These are phyloP conservation scores for Parazoanthus swiftii DNA, from an alignment of 92 coral and sea anemone genomes.

Conservation along the genomic window DNA sequence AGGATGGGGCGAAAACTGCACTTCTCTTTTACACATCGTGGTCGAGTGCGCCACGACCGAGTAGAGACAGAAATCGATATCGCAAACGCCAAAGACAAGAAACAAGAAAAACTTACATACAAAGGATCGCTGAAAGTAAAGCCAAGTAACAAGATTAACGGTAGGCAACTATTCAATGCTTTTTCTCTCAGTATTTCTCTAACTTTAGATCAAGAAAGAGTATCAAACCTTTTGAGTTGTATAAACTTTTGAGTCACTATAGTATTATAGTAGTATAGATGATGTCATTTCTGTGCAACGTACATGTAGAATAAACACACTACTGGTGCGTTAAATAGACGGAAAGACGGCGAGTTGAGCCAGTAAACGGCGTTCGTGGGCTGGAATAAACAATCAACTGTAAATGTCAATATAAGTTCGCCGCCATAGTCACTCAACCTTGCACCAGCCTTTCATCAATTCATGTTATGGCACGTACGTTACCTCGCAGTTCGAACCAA, in stretches of 20 bases:
- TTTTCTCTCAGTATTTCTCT: not conserved
- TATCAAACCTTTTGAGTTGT: not conserved
- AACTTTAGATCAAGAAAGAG: not conserved
- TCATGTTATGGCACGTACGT: not conserved
- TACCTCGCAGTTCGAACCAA: not conserved
- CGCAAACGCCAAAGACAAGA: conserved; percentile 6
- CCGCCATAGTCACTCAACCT: not conserved
- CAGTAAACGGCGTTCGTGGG: not conserved
- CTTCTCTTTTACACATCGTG: conserved; percentile 31
- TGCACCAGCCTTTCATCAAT: too few species aligned
- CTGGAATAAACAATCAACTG: not conserved
- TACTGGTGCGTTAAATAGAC: not conserved
- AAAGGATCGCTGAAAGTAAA: conserved; percentile 30
- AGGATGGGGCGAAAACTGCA: conserved; percentile 29
- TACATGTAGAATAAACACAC: too few species aligned
- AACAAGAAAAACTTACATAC: conserved; percentile 26
- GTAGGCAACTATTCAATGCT: not conserved
- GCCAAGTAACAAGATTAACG: conserved; percentile 9
- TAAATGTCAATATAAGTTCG: not conserved
- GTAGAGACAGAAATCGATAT: conserved; percentile 18
- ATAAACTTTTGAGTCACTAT: not conserved
- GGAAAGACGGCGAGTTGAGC: not conserved
- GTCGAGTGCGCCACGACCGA: conserved; percentile 19
- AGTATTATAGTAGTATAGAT: too few species aligned
- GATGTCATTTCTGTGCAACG: not conserved